Conservation (phyloP, 2,113 vertebrate genomes). For the Actinemys pallida region DNA sequence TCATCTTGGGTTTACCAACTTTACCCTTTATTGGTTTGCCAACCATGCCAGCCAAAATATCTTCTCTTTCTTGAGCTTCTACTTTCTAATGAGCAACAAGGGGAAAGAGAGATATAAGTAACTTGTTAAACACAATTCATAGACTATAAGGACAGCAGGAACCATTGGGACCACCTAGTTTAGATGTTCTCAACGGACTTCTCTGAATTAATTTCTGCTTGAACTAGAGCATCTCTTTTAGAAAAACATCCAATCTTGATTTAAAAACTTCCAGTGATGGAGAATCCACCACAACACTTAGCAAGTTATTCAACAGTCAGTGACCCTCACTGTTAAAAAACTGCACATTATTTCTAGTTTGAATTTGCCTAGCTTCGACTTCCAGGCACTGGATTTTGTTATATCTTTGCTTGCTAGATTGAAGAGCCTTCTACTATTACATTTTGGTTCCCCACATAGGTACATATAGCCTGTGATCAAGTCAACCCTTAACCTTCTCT, state of each 20-base stretch:
- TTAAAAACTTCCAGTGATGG: not conserved
- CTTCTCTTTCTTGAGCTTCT: slow-evolving; percentile 92
- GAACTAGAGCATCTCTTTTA: not conserved
- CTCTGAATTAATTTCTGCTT: not conserved
- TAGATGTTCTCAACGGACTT: not conserved
- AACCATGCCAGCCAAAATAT: slow-evolving; percentile 82
- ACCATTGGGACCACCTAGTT: not conserved
- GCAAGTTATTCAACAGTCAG: not conserved
- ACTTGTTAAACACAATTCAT: not conserved
- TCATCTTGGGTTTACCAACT: slow-evolving; percentile 95
- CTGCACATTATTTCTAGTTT: not conserved
- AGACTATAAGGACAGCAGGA: not conserved
- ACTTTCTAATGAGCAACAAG: slow-evolving; percentile 81
- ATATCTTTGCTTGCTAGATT: not conserved
- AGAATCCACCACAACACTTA: not conserved
- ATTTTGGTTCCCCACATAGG: not conserved
- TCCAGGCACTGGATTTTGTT: not conserved
- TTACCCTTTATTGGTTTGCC: slow-evolving; percentile 97
- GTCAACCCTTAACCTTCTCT: not conserved
- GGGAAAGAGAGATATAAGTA: not conserved
- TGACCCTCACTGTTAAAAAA: not conserved
- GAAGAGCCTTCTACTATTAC: not conserved
- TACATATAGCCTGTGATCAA: not conserved
- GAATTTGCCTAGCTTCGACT: not conserved
- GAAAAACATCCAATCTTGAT: not conserved